phyloP scores from a whole-genome alignment of 2,888 invertebrate genomes.

The Rhamnusium bicolor region DNA sequence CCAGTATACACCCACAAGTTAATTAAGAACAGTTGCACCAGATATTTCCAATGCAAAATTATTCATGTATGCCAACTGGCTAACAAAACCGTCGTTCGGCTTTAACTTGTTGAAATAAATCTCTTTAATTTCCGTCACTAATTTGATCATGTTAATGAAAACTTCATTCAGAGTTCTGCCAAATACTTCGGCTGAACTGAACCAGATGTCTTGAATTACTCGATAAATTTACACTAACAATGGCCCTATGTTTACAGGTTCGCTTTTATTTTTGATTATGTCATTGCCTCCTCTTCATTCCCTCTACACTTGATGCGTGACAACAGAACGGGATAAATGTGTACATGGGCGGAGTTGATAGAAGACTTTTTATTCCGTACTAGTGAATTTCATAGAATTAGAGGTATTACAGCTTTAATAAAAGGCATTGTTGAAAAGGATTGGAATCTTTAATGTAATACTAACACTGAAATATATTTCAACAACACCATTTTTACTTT shows the following conservation, averaged over 20 bases:
- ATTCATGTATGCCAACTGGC: slow-evolving; percentile 36
- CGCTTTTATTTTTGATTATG: slow-evolving; percentile 8
- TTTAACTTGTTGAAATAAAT: slow-evolving; percentile 38
- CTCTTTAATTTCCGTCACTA: slow-evolving; percentile 36
- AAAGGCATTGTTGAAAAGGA: too few species aligned
- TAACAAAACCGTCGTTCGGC: slow-evolving; percentile 18
- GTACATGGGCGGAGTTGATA: too few species aligned
- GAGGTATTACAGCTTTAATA: too few species aligned
- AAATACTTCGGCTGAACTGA: not conserved
- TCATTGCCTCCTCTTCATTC: not conserved
- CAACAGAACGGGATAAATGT: too few species aligned
- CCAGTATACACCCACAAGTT: slow-evolving; percentile 1
- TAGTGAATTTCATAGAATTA: too few species aligned
- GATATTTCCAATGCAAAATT: slow-evolving; percentile 28
- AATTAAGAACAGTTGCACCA: slow-evolving; percentile 16
- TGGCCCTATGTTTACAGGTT: slow-evolving; percentile 16
- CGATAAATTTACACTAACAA: slow-evolving; percentile 21
- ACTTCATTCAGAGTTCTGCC: slow-evolving; percentile 27
- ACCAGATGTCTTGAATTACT: slow-evolving; percentile 34
- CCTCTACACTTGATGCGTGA: not conserved
- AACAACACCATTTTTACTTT: too few species aligned
- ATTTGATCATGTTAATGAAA: slow-evolving; percentile 39
- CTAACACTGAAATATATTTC: too few species aligned
- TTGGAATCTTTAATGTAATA: too few species aligned
- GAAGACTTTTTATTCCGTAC: too few species aligned